These are phyloP conservation scores for Patiria miniata DNA, from an alignment of 35 echinoderm and acorn worm genomes.

Conservation along the genomic window DNA sequence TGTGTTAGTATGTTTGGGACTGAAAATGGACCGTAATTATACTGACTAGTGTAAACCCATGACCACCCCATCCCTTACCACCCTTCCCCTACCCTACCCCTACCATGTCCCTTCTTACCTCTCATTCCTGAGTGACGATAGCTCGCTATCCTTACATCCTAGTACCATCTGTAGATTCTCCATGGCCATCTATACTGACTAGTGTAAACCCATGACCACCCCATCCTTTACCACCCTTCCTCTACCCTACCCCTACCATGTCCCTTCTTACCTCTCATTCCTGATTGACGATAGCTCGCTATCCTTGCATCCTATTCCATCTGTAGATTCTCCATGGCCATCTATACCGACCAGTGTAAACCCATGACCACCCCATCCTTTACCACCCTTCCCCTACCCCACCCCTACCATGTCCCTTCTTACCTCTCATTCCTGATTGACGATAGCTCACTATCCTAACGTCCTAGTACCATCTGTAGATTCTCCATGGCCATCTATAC, in stretches of 20 bases:
- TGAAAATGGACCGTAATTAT: no score
- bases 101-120: no score
- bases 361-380: no score
- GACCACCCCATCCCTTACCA: no score
- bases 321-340: slow-evolving; percentile 66
- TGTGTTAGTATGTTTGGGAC: no score
- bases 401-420: no score
- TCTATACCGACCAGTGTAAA: slow-evolving; percentile 43
- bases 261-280: slow-evolving; percentile 60
- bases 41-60: no score
- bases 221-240: no score
- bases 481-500: slow-evolving; percentile 70
- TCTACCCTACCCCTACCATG: no score
- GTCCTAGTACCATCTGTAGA: slow-evolving; percentile 73
- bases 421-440: slow-evolving; percentile 69
- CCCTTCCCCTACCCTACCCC: no score
- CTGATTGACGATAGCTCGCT: slow-evolving; percentile 52
- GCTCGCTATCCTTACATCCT: slow-evolving; percentile 82
- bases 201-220: slow-evolving; percentile 79
- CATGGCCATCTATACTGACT: slow-evolving; percentile 62
- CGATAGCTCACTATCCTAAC: slow-evolving; percentile 72
- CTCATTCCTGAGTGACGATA: slow-evolving; percentile 59
- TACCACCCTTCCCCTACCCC: no score
- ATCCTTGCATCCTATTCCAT: slow-evolving; percentile 85
- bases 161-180: slow-evolving; percentile 80